phyloP scores from a whole-genome alignment of 35 echinoderm and acorn worm genomes.

The Patiria miniata region DNA sequence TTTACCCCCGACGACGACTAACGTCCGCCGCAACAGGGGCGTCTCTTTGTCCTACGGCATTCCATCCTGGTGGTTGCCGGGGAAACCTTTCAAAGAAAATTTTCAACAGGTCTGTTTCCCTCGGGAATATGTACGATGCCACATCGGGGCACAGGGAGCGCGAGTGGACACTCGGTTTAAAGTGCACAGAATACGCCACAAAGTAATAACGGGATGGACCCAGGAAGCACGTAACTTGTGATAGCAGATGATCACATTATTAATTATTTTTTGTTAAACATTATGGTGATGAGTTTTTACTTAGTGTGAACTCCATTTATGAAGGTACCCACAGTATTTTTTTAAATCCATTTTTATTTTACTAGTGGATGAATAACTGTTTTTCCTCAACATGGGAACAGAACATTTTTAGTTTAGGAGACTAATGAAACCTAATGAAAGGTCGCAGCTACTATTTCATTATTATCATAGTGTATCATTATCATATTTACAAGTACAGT shows the following conservation, averaged over 20 bases:
- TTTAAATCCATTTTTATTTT: too few species aligned
- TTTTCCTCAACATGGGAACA: too few species aligned
- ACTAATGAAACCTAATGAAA: too few species aligned
- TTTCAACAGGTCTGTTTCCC: neutral
- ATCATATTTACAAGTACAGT: too few species aligned
- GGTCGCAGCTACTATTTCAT: too few species aligned
- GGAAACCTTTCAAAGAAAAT: slow-evolving; percentile 8
- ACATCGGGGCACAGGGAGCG: neutral
- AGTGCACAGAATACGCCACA: neutral
- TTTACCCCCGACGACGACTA: neutral
- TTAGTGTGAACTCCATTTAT: too few species aligned
- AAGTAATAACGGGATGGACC: slow-evolving; percentile 12
- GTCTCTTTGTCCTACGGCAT: slow-evolving; percentile 13
- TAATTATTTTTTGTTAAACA: neutral
- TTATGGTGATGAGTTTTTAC: neutral
- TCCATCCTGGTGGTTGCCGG: slow-evolving; percentile 14
- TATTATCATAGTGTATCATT: too few species aligned
- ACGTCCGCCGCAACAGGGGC: too few species aligned
- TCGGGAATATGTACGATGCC: too few species aligned
- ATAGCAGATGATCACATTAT: neutral
- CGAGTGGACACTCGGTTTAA: neutral
- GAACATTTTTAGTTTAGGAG: too few species aligned
- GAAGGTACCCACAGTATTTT: too few species aligned
- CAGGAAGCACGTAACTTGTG: neutral
- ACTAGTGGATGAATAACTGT: too few species aligned